Conservation (phyloP, 2,113 vertebrate genomes). For the Alosa alosa region DNA sequence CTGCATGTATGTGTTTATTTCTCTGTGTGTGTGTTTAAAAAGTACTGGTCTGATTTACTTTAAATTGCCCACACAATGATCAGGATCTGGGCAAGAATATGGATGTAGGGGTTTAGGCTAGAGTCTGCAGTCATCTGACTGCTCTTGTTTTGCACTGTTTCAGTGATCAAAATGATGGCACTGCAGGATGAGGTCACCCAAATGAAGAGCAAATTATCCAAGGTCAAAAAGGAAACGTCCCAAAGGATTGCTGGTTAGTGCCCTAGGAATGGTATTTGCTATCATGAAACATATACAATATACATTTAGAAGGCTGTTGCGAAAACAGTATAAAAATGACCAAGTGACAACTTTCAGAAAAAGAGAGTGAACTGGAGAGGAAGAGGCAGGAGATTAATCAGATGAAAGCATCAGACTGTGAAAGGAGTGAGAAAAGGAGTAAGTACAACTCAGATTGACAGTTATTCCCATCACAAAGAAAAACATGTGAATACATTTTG, state of each 20-base stretch:
- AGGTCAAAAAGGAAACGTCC: conserved; percentile 15
- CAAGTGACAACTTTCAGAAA: not conserved
- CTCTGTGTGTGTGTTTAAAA: too few species aligned
- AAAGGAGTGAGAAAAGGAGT: not conserved
- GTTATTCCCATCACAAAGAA: not conserved
- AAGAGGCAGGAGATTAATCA: not conserved
- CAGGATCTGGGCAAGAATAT: too few species aligned
- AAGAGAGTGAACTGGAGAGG: not conserved
- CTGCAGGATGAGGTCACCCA: conserved; percentile 40
- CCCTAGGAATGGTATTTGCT: not conserved
- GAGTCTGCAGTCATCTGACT: too few species aligned
- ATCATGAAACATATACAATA: not conserved
- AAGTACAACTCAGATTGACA: not conserved
- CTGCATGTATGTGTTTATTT: too few species aligned
- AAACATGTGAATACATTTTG: not conserved
- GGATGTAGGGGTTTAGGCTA: too few species aligned
- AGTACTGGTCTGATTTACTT: too few species aligned
- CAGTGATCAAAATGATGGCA: conserved; percentile 45
- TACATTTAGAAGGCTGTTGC: not conserved
- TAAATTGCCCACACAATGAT: too few species aligned
- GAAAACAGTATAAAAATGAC: not conserved
- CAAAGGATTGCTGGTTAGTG: conserved; percentile 30
- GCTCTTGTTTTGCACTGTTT: not conserved
- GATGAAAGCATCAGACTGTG: not conserved
- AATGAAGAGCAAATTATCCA: conserved; percentile 27